Percentiles rank a stretch among this genome's conserved stretches.
Conservation (phyloP, 2,113 vertebrate species). For the Chascanopsetta lugubris region DNA sequence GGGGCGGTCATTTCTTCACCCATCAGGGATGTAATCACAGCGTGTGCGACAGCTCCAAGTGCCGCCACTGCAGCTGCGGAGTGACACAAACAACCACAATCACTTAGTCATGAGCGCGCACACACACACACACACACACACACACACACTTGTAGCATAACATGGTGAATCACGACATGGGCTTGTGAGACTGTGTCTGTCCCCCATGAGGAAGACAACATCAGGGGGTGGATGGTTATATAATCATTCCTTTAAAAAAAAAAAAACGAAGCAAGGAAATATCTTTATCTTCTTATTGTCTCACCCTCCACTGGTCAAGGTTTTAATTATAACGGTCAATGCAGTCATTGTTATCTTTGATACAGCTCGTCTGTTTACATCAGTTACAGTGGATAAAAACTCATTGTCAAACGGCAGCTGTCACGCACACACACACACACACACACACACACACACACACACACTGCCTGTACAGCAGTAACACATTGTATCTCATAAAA, state of each 20-base stretch:
- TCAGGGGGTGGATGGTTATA: not conserved
- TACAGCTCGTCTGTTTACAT: no score
- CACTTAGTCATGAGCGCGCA: conserved; percentile 53
- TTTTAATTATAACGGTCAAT: no score
- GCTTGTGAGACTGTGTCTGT: conserved; percentile 6
- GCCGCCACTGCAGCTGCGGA: conserved; percentile 70
- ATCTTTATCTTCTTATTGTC: not conserved
- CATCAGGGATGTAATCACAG: conserved; percentile 76
- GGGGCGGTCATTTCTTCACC: conserved; percentile 72
- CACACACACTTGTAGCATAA: conserved; percentile 15
- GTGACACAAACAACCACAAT: conserved; percentile 59
- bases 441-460: no score
- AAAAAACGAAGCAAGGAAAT: not conserved
- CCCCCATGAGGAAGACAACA: not conserved
- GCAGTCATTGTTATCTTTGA: no score
- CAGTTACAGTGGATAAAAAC: no score
- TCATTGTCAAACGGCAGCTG: no score
- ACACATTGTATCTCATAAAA: no score
- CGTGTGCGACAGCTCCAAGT: conserved; percentile 55
- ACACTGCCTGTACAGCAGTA: no score
- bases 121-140: no score
- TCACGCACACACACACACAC: no score
- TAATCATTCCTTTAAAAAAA: not conserved
- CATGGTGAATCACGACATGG: conserved; percentile 33
- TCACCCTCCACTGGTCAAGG: no score